Percentiles rank a stretch among this genome's conserved stretches.
phyloP scores from a whole-genome alignment of 2,113 vertebrate species.

The Eudyptes chrysolophus region DNA sequence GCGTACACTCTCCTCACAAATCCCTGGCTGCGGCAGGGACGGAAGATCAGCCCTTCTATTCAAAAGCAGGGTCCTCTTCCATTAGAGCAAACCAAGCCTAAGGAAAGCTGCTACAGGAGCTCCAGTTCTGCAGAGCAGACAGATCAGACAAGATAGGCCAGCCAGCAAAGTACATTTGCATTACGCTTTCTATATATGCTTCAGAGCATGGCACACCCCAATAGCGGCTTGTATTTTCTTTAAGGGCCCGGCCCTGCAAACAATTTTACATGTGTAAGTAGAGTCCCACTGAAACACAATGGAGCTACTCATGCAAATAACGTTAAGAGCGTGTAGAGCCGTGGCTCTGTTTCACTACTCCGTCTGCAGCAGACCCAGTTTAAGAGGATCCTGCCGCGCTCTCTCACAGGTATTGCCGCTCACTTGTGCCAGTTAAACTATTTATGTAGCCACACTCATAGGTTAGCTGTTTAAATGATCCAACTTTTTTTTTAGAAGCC shows the following conservation, averaged over 20 bases:
- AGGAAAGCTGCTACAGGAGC: slow-evolving; percentile 1
- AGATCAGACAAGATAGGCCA: background rate
- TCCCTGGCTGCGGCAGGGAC: background rate
- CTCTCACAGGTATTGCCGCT: background rate
- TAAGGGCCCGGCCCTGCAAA: slow-evolving; percentile 22
- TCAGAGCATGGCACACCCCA: slow-evolving; percentile 35
- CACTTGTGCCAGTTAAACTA: background rate
- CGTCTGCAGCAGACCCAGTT: slow-evolving; percentile 26
- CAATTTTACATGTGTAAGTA: slow-evolving; percentile 52
- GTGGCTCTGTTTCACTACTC: slow-evolving; percentile 12
- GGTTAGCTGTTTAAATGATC: background rate
- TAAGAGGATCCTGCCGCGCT: background rate
- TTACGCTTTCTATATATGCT: background rate
- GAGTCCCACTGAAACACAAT: slow-evolving; percentile 47
- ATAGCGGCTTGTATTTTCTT: background rate
- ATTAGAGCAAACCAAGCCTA: background rate
- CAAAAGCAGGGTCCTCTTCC: background rate
- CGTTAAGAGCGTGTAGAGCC: background rate
- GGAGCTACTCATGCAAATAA: slow-evolving; percentile 59
- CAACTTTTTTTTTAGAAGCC: background rate
- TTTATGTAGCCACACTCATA: background rate
- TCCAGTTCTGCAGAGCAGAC: background rate
- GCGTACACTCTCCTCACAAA: background rate
- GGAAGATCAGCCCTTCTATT: background rate
- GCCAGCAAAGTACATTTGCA: background rate